Percentiles rank a stretch among this genome's conserved stretches.
Conservation (phyloP, 2,888 invertebrate species). For the Nephrotoma guestfalica region DNA sequence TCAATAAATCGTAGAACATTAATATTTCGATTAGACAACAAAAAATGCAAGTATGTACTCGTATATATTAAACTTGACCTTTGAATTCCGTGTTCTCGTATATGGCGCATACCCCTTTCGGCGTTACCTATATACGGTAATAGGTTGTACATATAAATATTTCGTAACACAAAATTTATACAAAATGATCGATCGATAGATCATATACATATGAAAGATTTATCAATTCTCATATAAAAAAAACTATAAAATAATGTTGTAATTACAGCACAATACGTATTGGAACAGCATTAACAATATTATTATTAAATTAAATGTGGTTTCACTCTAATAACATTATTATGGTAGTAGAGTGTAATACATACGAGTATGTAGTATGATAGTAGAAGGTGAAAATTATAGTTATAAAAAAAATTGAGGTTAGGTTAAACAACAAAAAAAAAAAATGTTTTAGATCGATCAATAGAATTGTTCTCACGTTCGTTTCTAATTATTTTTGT, state of each 20-base stretch:
- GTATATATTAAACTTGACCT: neutral
- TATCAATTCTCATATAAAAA: neutral
- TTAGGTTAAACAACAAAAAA: neutral
- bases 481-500: neutral
- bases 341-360: neutral
- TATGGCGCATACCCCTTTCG: neutral
- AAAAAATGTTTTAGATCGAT: neutral
- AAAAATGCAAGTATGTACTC: too few relatives aligned
- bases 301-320: neutral
- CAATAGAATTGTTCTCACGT: neutral
- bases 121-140: too few relatives aligned
- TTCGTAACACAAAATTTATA: neutral
- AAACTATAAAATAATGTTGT: neutral
- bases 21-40: too few relatives aligned
- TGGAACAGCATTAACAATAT: neutral
- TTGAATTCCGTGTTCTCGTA: neutral
- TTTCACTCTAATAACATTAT: neutral
- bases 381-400: neutral
- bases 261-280: neutral
- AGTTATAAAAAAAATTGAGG: neutral
- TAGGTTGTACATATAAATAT: neutral
- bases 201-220: neutral
- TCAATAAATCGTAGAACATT: too few relatives aligned
- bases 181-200: neutral
- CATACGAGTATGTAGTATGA: neutral